These are phyloP conservation scores for Anniella stebbinsi DNA, from an alignment of 2,797 vertebrate species.

Conservation along the genomic window DNA sequence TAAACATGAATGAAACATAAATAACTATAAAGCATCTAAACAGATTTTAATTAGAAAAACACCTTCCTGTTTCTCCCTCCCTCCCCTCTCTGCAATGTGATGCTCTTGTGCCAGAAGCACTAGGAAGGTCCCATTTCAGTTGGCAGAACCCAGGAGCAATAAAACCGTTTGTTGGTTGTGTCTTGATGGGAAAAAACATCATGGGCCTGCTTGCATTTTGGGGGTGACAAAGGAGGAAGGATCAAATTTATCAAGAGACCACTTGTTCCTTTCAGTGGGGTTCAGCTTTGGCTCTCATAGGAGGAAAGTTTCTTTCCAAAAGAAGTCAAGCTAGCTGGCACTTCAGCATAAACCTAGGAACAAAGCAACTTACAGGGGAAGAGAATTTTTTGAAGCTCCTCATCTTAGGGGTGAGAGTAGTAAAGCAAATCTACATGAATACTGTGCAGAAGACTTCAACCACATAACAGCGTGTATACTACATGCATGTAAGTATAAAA, in stretches of 20 bases:
- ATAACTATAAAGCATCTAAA: background rate
- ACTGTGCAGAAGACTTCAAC: background rate
- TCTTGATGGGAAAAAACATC: background rate
- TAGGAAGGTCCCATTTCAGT: background rate
- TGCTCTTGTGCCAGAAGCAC: background rate
- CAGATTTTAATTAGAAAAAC: background rate
- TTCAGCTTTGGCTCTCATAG: background rate
- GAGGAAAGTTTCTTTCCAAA: background rate
- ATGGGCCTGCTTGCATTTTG: background rate
- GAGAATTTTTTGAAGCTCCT: background rate
- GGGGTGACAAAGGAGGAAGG: background rate
- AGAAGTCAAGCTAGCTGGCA: background rate
- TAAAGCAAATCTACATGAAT: background rate
- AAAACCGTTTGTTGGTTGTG: background rate
- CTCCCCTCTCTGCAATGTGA: background rate
- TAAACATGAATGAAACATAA: constrained; percentile 12
- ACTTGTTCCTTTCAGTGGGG: background rate
- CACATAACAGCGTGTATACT: background rate
- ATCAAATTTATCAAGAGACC: background rate
- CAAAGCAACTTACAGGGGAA: background rate
- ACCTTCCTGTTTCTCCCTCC: background rate
- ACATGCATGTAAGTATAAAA: too few relatives aligned
- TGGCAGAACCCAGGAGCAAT: background rate
- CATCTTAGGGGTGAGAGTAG: background rate
- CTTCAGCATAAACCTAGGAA: background rate